Evolutionary conservation across 2,113 vertebrate genomes (phyloP).

Genomic region (Phylloscopus whistleri): DNA sequence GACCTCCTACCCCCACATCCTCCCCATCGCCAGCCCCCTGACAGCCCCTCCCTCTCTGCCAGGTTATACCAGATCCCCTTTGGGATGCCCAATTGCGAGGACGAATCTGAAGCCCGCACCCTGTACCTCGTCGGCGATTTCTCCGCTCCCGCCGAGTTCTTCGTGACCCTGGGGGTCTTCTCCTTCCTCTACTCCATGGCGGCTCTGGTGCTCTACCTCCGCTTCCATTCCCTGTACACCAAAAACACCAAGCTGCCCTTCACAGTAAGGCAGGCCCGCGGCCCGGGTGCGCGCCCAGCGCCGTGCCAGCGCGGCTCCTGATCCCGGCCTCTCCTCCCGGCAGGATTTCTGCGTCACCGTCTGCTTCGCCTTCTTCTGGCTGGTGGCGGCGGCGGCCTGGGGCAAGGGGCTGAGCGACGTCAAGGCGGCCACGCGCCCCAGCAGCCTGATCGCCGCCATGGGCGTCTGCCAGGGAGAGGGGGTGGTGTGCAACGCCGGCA

Average conservation of each 20-base stretch:
- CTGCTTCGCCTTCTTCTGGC: constrained; percentile 89
- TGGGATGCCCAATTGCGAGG: constrained; percentile 73
- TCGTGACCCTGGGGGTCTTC: constrained; percentile 88
- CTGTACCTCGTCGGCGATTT: constrained; percentile 83
- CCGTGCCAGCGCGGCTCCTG: neutral
- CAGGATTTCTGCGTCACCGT: constrained; percentile 89
- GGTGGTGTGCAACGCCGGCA: constrained; percentile 60
- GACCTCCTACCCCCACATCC: neutral
- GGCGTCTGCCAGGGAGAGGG: constrained; percentile 37
- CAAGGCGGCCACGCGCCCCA: constrained; percentile 79
- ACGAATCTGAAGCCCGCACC: neutral
- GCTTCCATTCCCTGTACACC: constrained; percentile 85
- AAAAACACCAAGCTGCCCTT: constrained; percentile 80
- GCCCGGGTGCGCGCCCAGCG: fast-evolving
- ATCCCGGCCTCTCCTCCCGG: neutral
- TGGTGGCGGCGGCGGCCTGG: constrained; percentile 90
- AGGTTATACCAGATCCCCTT: constrained; percentile 83
- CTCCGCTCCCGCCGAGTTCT: constrained; percentile 88
- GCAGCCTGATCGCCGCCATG: constrained; percentile 55
- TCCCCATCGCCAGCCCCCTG: neutral
- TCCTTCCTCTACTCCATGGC: constrained; percentile 89
- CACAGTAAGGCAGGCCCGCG: constrained; percentile 72
- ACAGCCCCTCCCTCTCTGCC: neutral
- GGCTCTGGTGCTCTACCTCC: constrained; percentile 86
- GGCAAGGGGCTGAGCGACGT: constrained; percentile 89